These are phyloP conservation scores for Conus ventricosus DNA, from an alignment of 1,140 invertebrate genomes.

Conservation along the genomic window DNA sequence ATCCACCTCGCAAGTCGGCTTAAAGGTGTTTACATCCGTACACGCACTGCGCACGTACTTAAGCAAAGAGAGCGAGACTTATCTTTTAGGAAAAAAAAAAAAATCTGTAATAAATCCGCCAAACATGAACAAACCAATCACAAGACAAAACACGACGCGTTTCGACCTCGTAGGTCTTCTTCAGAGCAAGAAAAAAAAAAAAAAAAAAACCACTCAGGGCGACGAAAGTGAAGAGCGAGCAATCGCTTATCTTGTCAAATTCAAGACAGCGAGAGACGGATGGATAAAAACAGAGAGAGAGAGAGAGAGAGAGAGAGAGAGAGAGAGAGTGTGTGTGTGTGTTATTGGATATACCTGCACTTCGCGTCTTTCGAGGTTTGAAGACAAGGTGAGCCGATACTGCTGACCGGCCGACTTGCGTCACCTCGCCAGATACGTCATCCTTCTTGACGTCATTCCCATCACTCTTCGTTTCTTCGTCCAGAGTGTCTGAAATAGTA, in stretches of 20 bases:
- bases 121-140: too few relatives aligned
- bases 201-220: neutral
- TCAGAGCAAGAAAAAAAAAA: neutral
- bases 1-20: too few relatives aligned
- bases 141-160: too few relatives aligned
- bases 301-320: neutral
- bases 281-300: constrained; percentile 1
- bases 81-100: too few relatives aligned
- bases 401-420: neutral
- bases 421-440: neutral
- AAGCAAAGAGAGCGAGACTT: too few relatives aligned
- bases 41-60: too few relatives aligned
- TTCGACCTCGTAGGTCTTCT: too few relatives aligned
- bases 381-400: neutral
- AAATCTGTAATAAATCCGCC: too few relatives aligned
- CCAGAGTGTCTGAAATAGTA: neutral
- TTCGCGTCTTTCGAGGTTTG: neutral
- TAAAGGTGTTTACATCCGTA: too few relatives aligned
- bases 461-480: neutral
- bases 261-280: neutral
- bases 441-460: neutral
- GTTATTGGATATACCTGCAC: neutral
- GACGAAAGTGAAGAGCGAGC: neutral
- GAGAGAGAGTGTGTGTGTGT: neutral
- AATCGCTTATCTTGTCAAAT: neutral